Conservation (phyloP, 2,113 vertebrate genomes). For the Odobenus rosmarus region DNA sequence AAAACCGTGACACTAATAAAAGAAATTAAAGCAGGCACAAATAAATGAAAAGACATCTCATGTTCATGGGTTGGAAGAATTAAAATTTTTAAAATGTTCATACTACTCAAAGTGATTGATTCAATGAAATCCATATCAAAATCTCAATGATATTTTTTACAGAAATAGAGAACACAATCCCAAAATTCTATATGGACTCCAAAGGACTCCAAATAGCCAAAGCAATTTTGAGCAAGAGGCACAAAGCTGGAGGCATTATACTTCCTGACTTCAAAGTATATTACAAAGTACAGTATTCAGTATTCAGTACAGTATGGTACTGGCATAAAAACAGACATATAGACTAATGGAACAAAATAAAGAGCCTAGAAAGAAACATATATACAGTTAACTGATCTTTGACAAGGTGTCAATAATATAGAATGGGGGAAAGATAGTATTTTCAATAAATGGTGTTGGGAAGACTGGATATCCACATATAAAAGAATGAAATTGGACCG, state of each 20-base stretch:
- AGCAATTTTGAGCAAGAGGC: neutral
- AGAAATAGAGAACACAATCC: neutral
- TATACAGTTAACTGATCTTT: neutral
- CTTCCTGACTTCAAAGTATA: neutral
- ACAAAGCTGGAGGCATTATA: neutral
- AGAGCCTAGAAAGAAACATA: neutral
- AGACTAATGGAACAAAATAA: neutral
- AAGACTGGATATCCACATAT: neutral
- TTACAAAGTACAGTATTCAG: neutral
- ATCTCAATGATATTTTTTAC: neutral
- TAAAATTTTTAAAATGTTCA: neutral
- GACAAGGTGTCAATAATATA: neutral
- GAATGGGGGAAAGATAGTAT: neutral
- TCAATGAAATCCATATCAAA: neutral
- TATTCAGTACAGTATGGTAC: neutral
- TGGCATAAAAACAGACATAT: neutral
- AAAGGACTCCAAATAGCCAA: neutral
- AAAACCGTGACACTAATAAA: neutral
- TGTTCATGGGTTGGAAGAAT: neutral
- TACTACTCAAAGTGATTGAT: neutral
- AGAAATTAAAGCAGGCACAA: neutral
- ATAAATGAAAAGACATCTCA: neutral
- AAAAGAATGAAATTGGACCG: neutral
- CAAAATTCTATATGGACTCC: neutral
- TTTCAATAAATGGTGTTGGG: neutral